Evolutionary conservation across 2,113 vertebrate species (phyloP).

Genomic region (Cryptomyrus ogoouensis): DNA sequence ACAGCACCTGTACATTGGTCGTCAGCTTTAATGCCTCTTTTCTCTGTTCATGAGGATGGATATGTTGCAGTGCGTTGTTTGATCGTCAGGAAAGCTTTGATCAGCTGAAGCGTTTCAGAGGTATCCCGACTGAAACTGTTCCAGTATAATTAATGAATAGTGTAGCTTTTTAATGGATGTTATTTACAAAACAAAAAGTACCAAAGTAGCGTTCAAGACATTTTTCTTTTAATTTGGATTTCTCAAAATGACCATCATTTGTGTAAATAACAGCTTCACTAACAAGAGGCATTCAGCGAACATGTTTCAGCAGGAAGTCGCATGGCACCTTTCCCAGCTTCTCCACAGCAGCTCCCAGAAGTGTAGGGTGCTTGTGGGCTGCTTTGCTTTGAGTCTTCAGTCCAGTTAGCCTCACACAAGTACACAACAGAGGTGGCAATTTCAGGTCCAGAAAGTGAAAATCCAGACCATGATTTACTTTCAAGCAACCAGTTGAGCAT

Average conservation of each 20-base stretch:
- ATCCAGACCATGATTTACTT: too few relatives aligned
- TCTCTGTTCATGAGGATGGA: neutral
- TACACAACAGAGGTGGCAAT: neutral
- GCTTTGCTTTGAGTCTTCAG: neutral
- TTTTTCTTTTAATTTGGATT: neutral
- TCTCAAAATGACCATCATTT: neutral
- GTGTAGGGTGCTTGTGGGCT: neutral
- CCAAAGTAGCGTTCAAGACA: neutral
- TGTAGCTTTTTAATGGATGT: neutral
- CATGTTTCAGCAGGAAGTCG: neutral
- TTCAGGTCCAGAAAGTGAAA: too few relatives aligned
- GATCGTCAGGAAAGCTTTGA: neutral
- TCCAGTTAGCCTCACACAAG: neutral
- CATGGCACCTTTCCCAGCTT: neutral
- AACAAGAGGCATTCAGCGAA: neutral
- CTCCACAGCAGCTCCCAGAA: neutral
- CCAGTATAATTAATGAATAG: neutral
- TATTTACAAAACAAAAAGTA: neutral
- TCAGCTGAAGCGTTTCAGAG: neutral
- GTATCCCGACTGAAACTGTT: neutral
- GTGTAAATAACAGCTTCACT: neutral
- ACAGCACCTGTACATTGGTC: neutral
- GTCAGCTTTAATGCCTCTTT: neutral
- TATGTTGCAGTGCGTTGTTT: neutral
- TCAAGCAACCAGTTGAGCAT: too few relatives aligned